Evolutionary conservation across 2,113 vertebrate species (phyloP).

Genomic region (Oxyura jamaicensis): DNA sequence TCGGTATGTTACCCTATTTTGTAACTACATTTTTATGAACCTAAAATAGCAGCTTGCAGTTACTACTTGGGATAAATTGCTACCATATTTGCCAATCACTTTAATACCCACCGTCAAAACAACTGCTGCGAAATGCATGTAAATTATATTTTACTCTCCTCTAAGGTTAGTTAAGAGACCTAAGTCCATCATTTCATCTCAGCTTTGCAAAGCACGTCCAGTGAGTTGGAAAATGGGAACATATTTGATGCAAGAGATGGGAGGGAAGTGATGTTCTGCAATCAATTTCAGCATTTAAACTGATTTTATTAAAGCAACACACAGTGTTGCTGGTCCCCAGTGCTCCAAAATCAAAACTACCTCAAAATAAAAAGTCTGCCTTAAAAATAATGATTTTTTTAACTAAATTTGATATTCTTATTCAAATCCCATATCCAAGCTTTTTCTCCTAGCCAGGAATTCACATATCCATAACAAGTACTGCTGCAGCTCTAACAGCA

Average conservation of each 20-base stretch:
- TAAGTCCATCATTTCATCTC: not conserved
- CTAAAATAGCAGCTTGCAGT: constrained; percentile 62
- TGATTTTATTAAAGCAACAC: not conserved
- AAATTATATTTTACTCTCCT: constrained; percentile 28
- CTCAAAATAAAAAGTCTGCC: not conserved
- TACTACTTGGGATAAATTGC: constrained; percentile 68
- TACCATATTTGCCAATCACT: constrained; percentile 48
- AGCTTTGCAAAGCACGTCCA: not conserved
- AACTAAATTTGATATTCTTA: not conserved
- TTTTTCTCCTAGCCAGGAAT: not conserved
- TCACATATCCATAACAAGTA: not conserved
- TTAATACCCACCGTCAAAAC: constrained; percentile 25
- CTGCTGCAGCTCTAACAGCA: not conserved
- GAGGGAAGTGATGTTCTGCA: not conserved
- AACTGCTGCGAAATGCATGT: constrained; percentile 35
- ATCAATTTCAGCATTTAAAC: not conserved
- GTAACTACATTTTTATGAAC: constrained; percentile 66
- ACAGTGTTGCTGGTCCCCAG: not conserved
- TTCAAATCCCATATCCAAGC: not conserved
- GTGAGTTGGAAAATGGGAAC: constrained; percentile 13
- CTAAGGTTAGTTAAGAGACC: not conserved
- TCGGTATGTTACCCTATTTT: constrained; percentile 1
- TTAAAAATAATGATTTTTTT: not conserved
- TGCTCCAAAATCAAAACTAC: not conserved
- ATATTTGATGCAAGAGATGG: not conserved